Percentiles rank a stretch among this genome's conserved stretches.
phyloP scores from a whole-genome alignment of 2,113 vertebrate species.

The Odontesthes bonariensis region DNA sequence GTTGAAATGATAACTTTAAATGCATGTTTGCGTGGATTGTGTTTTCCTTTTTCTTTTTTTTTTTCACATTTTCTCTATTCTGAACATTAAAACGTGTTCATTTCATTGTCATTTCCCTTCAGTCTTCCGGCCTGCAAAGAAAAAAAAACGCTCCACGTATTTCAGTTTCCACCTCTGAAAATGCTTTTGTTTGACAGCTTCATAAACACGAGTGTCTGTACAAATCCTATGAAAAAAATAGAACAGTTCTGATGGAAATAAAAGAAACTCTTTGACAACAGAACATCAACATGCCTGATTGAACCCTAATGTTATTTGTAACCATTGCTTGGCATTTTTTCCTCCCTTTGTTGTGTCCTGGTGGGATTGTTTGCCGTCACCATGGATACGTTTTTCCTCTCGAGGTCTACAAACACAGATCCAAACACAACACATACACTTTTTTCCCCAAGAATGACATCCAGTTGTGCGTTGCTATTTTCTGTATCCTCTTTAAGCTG shows the following conservation, averaged over 20 bases:
- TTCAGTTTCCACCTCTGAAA: constrained; percentile 50
- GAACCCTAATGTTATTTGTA: constrained; percentile 36
- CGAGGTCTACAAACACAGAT: constrained; percentile 79
- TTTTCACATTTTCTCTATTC: constrained; percentile 62
- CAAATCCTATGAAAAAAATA: constrained; percentile 75
- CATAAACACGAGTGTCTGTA: constrained; percentile 71
- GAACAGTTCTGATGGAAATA: constrained; percentile 51
- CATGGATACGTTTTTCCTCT: constrained; percentile 67
- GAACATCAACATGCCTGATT: constrained; percentile 53
- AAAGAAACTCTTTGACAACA: constrained; percentile 41
- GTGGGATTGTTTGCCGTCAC: constrained; percentile 28
- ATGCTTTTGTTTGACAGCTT: constrained; percentile 64
- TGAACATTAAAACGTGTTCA: constrained; percentile 86
- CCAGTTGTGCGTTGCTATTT: constrained; percentile 58
- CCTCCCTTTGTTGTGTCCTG: constrained; percentile 26
- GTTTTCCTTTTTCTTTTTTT: constrained; percentile 41
- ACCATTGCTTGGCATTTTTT: constrained; percentile 27
- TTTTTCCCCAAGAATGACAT: constrained; percentile 51
- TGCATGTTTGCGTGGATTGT: constrained; percentile 50
- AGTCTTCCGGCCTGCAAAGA: constrained; percentile 80
- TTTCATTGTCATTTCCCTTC: constrained; percentile 73
- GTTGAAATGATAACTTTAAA: constrained; percentile 67
- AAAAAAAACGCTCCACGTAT: constrained; percentile 48
- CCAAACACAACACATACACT: constrained; percentile 47
- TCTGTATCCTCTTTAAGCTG: constrained; percentile 31